phyloP scores from a whole-genome alignment of 2,888 invertebrate genomes.

The Nudaria mundana region DNA sequence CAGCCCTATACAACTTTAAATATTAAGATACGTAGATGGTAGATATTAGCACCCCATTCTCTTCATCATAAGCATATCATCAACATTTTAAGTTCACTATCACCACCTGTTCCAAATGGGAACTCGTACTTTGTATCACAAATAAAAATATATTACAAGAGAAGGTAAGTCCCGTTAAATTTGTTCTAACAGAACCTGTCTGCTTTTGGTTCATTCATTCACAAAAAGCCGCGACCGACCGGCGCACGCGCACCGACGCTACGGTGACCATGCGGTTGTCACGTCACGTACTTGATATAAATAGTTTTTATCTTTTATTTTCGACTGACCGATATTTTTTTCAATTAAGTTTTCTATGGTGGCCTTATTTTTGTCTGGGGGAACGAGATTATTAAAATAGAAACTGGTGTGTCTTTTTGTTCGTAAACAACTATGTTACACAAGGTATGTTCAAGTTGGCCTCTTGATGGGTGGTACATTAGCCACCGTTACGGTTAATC shows the following conservation, averaged over 20 bases:
- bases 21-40: no score
- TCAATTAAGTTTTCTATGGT: slow-evolving; percentile 24
- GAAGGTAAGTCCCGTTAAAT: slow-evolving; percentile 66
- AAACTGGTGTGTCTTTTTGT: slow-evolving; percentile 22
- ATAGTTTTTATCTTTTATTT: slow-evolving; percentile 38
- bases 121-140: slow-evolving; percentile 41
- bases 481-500: slow-evolving; percentile 13
- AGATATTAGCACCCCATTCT: slow-evolving; percentile 9
- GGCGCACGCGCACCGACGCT: slow-evolving; percentile 57
- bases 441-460: slow-evolving; percentile 13
- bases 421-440: slow-evolving; percentile 28
- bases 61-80: slow-evolving; percentile 20
- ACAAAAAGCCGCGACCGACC: slow-evolving; percentile 64
- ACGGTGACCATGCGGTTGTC: slow-evolving; percentile 54
- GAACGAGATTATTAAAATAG: slow-evolving; percentile 32
- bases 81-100: slow-evolving; percentile 30
- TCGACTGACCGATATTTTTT: slow-evolving; percentile 39
- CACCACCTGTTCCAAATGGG: slow-evolving; percentile 34
- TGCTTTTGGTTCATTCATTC: slow-evolving; percentile 66
- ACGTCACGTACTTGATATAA: slow-evolving; percentile 56
- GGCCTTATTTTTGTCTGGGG: slow-evolving; percentile 24
- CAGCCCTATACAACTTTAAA: no score
- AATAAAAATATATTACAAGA: slow-evolving; percentile 45
- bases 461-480: slow-evolving; percentile 14
- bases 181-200: slow-evolving; percentile 70